Base-by-base conservation (phyloP, 2,888 invertebrate genomes). In the Uloborus plumipes region DNA sequence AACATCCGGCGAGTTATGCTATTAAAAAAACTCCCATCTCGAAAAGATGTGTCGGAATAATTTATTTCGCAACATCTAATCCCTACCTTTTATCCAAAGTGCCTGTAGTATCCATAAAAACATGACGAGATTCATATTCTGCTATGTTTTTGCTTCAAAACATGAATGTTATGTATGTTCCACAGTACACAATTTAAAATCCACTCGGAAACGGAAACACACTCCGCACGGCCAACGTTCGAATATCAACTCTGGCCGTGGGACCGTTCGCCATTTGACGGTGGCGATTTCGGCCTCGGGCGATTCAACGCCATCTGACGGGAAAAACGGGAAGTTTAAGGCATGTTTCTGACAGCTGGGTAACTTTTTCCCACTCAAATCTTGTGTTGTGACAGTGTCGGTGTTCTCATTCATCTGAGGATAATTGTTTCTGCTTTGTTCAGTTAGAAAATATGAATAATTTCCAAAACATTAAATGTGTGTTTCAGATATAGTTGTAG, bases 101-200 rank as follows among this genome's bases (percentile, higher is more conserved):
- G 80, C 70, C 55, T 73, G 80, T 64, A 81, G 55, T 74, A 81
- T 81, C 80, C 80, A 81, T 50, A 81, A 64, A 16, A 81, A 49
- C 39, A 62, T 49, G 26, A 61, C 18, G 31, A 67, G 58, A 55
- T 67, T 61, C 79, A 73, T 80, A 58, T 26, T 71, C 39, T 58
- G 55, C 47, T 18, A 20, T 72, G 26, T 61, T 26, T 70, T 14
- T n/a, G 31, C 31, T 58, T 47, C 47, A 58, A 59, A 51, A 50
- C 20, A 62, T 62, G 31, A 11, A 26, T 26, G 11, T 62, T 26
- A 62, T 26, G 11, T 55, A 74, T 18, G 20, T 55, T 55, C 47
- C 22, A 65, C n/a, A 50, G 64, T 2, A 61, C 69, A 76, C 69
- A 7, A 39, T 69, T 67, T 39, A 69, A 76, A 76, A 76, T 76